phyloP scores from a whole-genome alignment of 2,797 vertebrate species.

The Caiman crocodilus region DNA sequence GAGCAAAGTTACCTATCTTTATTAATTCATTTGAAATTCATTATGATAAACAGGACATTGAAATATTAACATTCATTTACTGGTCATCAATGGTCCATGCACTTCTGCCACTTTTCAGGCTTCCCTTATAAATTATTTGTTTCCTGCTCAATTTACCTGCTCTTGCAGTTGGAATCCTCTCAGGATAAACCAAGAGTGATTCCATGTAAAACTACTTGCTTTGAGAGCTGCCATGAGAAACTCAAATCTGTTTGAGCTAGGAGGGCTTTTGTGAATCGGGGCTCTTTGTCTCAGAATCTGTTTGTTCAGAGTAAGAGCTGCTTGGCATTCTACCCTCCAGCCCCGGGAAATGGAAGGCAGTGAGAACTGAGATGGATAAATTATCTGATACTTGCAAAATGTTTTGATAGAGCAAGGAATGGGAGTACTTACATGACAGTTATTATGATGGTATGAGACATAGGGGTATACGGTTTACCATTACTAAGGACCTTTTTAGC shows the following conservation, averaged over 20 bases:
- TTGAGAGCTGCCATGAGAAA: not conserved
- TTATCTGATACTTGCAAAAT: too few species aligned
- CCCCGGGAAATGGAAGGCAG: not conserved
- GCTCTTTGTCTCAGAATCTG: not conserved
- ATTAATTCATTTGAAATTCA: conserved; percentile 25
- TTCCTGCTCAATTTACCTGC: not conserved
- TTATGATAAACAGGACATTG: not conserved
- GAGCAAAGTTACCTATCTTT: not conserved
- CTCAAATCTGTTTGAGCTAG: not conserved
- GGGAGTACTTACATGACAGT: too few species aligned
- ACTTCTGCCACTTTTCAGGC: not conserved
- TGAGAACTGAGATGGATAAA: not conserved
- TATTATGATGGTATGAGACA: too few species aligned
- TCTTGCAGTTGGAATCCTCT: not conserved
- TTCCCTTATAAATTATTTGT: conserved; percentile 18
- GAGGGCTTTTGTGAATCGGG: not conserved
- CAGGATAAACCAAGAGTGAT: not conserved
- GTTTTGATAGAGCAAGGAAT: too few species aligned
- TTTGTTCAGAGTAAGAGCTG: not conserved
- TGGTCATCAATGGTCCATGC: conserved; percentile 37
- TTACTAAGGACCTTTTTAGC: too few species aligned
- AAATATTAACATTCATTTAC: not conserved
- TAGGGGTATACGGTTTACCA: too few species aligned
- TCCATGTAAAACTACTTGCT: not conserved
- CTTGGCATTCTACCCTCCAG: not conserved